A percentile compares a stretch with the other conserved stretches of the same genome.
Conservation (phyloP, 1,140 invertebrate genomes). For the Pantala flavescens region DNA sequence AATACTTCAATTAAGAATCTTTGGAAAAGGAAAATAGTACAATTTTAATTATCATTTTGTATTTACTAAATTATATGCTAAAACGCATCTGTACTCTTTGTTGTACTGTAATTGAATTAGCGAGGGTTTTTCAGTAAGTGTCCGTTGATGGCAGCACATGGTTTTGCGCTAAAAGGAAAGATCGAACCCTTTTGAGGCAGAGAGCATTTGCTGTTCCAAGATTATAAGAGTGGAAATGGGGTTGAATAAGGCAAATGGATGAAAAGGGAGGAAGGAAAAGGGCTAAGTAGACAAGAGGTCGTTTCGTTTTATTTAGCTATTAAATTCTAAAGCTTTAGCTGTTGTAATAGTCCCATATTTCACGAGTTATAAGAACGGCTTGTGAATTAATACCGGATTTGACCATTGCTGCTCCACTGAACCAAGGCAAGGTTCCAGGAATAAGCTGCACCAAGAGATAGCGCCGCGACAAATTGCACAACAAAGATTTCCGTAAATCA, state of each 20-base stretch:
- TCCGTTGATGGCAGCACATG: too few species aligned
- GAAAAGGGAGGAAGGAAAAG: neutral
- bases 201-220: neutral
- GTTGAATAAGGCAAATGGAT: neutral
- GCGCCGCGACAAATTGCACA: neutral
- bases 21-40: too few species aligned
- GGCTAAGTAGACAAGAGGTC: neutral
- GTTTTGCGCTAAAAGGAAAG: too few species aligned
- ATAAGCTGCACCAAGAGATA: neutral
- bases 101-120: too few species aligned
- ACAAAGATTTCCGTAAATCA: neutral
- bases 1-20: too few species aligned
- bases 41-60: too few species aligned
- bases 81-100: too few species aligned
- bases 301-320: slow-evolving; percentile 8
- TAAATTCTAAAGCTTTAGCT: slow-evolving; percentile 7
- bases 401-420: neutral
- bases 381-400: neutral
- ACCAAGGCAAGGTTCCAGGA: neutral
- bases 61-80: too few species aligned
- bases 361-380: neutral
- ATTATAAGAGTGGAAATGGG: neutral
- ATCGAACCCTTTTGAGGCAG: neutral
- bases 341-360: slow-evolving; percentile 7
- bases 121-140: too few species aligned